These are phyloP conservation scores for Drosophila insularis DNA, from an alignment of 1,140 invertebrate species.

Conservation along the genomic window DNA sequence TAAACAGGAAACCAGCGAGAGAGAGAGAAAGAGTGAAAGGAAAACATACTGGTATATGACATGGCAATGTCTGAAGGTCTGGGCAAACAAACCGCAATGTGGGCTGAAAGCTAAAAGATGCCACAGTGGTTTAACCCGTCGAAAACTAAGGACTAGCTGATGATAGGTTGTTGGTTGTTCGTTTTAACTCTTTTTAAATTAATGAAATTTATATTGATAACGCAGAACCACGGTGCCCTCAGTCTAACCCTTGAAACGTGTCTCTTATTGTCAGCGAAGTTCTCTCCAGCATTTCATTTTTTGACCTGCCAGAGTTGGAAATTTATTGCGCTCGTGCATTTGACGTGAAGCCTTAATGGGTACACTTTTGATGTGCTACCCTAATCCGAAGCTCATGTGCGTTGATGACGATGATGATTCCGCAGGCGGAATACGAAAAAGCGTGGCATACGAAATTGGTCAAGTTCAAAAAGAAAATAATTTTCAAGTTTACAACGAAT, in stretches of 20 bases:
- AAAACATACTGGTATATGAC: slow-evolving; percentile 39
- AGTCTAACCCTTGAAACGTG: slow-evolving; percentile 32
- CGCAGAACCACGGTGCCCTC: slow-evolving; percentile 23
- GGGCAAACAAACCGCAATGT: slow-evolving; percentile 31
- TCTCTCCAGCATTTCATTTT: slow-evolving; percentile 30
- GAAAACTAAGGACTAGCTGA: neutral
- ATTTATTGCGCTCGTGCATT: slow-evolving; percentile 74
- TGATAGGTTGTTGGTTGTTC: neutral
- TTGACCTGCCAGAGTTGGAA: slow-evolving; percentile 47
- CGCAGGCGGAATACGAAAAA: neutral
- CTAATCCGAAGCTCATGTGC: slow-evolving; percentile 33
- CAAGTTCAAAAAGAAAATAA: neutral
- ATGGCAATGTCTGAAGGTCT: slow-evolving; percentile 46
- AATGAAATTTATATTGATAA: neutral
- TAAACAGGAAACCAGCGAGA: neutral
- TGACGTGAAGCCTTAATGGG: slow-evolving; percentile 74
- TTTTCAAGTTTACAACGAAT: no score
- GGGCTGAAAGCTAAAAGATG: neutral
- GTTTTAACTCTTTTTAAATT: neutral
- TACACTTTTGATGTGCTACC: slow-evolving; percentile 56
- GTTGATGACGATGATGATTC: slow-evolving; percentile 30
- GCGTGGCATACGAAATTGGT: slow-evolving; percentile 4
- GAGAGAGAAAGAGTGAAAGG: neutral
- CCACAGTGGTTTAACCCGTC: neutral
- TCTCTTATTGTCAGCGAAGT: slow-evolving; percentile 48